A percentile compares a stretch with the other conserved stretches of the same genome.
Conservation (phyloP, 2,113 vertebrate species). For the Amphiprion ocellaris region DNA sequence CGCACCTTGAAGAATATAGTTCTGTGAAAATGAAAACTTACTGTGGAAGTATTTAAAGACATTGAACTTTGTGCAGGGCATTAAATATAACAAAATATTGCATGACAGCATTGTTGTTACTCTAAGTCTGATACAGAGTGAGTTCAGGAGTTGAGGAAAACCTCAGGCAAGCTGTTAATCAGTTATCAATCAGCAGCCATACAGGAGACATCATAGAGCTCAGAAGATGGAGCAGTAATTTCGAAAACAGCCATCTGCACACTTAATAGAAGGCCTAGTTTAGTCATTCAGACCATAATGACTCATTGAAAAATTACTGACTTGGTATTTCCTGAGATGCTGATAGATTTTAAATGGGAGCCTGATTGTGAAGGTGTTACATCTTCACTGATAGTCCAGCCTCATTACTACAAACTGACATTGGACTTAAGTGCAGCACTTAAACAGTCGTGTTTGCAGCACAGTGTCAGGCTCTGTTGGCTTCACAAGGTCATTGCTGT, state of each 20-base stretch:
- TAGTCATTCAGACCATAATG: not conserved
- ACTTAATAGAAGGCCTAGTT: not conserved
- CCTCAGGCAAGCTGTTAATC: no score
- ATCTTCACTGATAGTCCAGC: conserved; percentile 12
- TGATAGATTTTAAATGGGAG: not conserved
- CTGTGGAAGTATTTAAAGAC: no score
- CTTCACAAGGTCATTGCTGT: conserved; percentile 67
- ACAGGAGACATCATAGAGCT: not conserved
- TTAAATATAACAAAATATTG: no score
- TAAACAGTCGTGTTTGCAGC: not conserved
- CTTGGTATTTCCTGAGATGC: not conserved
- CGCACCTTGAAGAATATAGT: no score
- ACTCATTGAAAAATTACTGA: not conserved
- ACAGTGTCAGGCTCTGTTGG: conserved; percentile 42
- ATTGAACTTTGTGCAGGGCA: no score
- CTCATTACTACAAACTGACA: conserved; percentile 21
- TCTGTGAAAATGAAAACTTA: no score
- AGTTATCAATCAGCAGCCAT: no score
- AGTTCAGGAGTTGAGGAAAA: not conserved
- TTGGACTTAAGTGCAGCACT: conserved; percentile 28
- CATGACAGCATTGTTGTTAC: no score
- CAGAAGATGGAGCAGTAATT: not conserved
- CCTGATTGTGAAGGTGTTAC: not conserved
- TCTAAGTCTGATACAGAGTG: not conserved
- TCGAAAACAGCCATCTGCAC: no score